Evolutionary conservation across 2,888 invertebrate genomes (phyloP).

Genomic region (Xiphydria camelus): DNA sequence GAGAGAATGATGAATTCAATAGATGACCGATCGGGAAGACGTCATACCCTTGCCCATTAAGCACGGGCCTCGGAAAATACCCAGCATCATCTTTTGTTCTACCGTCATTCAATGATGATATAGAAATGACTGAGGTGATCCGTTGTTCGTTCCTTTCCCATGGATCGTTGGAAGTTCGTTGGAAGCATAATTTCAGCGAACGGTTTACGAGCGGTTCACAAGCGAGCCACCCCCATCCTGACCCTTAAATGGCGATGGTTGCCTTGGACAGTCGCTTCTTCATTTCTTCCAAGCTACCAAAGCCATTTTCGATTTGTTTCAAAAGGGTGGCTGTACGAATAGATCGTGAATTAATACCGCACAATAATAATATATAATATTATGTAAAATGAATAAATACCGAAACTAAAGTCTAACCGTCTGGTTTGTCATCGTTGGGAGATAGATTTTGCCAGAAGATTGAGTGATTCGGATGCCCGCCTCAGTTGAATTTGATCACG

Average conservation of each 20-base stretch:
- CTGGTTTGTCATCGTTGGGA: slow-evolving; percentile 74
- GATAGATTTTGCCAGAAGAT: slow-evolving; percentile 98
- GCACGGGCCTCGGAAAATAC: too few relatives aligned
- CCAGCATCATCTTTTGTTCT: too few relatives aligned
- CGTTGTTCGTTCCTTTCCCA: too few relatives aligned
- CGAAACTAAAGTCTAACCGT: slow-evolving; percentile 56
- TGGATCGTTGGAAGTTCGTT: too few relatives aligned
- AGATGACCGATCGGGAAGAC: too few relatives aligned
- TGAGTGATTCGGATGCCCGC: slow-evolving; percentile 97
- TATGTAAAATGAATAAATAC: slow-evolving; percentile 1
- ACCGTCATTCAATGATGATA: too few relatives aligned
- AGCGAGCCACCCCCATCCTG: slow-evolving; percentile 99
- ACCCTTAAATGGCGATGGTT: slow-evolving; percentile 91
- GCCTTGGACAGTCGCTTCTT: slow-evolving; percentile 79
- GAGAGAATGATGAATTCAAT: too few relatives aligned
- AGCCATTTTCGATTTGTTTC: slow-evolving; percentile 67
- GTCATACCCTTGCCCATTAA: too few relatives aligned
- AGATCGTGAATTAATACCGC: slow-evolving; percentile 11
- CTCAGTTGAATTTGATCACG: slow-evolving; percentile 96
- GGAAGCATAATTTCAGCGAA: too few relatives aligned
- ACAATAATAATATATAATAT: background rate
- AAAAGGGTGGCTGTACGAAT: slow-evolving; percentile 59
- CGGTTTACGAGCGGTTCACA: too few relatives aligned
- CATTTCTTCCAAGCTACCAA: slow-evolving; percentile 84
- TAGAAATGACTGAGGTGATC: too few relatives aligned